phyloP scores from a whole-genome alignment of 1,140 invertebrate species.

The Pseudomyrmex cubaensis region DNA sequence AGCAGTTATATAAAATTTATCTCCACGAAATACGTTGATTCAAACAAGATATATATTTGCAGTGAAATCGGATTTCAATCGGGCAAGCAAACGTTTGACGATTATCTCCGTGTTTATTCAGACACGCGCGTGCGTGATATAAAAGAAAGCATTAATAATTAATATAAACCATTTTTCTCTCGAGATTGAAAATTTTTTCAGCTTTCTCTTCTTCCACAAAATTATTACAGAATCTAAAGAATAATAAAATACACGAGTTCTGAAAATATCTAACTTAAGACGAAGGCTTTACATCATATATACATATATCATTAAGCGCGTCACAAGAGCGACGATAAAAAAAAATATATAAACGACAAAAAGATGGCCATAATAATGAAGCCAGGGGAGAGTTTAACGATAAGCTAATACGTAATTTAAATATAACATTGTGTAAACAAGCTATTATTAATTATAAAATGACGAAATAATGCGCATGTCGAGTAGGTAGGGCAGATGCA shows the following conservation, averaged over 20 bases:
- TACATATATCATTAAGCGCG: neutral
- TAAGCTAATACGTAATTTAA: constrained; percentile 11
- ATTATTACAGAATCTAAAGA: no score
- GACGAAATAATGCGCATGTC: constrained; percentile 8
- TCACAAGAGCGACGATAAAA: no score
- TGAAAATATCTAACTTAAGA: constrained; percentile 18
- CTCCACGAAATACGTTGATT: neutral
- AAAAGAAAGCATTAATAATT: neutral
- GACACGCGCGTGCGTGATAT: neutral
- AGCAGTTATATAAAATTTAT: neutral
- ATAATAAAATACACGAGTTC: neutral
- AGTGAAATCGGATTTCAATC: neutral
- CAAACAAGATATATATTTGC: neutral
- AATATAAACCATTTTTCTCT: neutral
- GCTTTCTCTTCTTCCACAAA: no score
- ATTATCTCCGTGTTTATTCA: neutral
- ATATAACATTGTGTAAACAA: constrained; percentile 34
- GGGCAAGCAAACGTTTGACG: neutral
- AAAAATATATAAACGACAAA: constrained; percentile 34
- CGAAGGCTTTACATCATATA: constrained; percentile 3
- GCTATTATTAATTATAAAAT: constrained; percentile 32
- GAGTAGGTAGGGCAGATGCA: constrained; percentile 21
- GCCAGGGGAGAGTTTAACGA: constrained; percentile 6
- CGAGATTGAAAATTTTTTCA: neutral
- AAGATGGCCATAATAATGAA: constrained; percentile 34